These are phyloP conservation scores for Bicyclus anynana DNA, from an alignment of 1,140 invertebrate species.

Conservation along the genomic window DNA sequence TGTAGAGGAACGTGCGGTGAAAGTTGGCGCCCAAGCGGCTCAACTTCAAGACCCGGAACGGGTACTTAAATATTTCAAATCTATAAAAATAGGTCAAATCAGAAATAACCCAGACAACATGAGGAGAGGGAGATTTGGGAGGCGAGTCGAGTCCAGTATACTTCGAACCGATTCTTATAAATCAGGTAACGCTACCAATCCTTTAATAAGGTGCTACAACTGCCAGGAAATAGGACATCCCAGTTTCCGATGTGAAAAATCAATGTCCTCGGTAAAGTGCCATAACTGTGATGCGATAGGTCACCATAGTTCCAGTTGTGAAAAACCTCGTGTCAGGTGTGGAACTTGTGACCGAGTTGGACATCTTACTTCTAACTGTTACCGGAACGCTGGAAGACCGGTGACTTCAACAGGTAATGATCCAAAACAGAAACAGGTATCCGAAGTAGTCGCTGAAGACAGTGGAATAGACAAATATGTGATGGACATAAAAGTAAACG, in stretches of 20 bases:
- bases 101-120: neutral
- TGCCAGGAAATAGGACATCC: conserved; percentile 17
- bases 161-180: neutral
- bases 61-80: conserved; percentile 33
- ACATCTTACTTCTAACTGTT: neutral
- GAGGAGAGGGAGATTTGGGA: neutral
- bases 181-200: neutral
- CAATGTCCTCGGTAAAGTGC: conserved; percentile 1
- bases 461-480: conserved; percentile 5
- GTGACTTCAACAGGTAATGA: neutral
- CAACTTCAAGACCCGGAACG: conserved; percentile 7
- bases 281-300: conserved; percentile 19
- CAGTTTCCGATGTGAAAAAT: conserved; percentile 18
- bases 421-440: neutral
- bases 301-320: conserved; percentile 17
- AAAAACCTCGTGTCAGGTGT: conserved; percentile 8
- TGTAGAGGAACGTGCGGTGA: conserved; percentile 30
- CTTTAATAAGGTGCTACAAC: conserved; percentile 16
- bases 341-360: neutral
- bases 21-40: conserved; percentile 19
- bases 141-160: neutral
- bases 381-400: neutral
- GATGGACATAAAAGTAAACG: conserved; percentile 9
- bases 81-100: conserved; percentile 15
- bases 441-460: neutral